phyloP scores from a whole-genome alignment of 2,888 invertebrate genomes.

The Drosophila quasianomalipes region DNA sequence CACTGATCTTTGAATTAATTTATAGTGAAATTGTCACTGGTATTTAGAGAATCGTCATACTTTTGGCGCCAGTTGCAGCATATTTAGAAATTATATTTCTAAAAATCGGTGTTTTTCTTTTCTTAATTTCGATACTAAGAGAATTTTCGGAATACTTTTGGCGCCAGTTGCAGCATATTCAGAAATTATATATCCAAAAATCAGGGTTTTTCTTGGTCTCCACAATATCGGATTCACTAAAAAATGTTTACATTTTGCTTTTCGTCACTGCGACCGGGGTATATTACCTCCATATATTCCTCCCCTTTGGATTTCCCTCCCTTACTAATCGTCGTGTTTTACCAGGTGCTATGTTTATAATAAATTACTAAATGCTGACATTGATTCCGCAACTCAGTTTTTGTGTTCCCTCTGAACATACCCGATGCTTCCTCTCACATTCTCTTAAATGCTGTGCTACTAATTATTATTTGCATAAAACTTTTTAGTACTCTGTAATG shows the following conservation, averaged over 20 bases:
- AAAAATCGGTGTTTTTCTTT: not conserved
- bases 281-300: not conserved
- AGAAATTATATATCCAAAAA: too few species aligned
- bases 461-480: not conserved
- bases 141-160: too few species aligned
- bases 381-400: not conserved
- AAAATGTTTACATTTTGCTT: not conserved
- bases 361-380: not conserved
- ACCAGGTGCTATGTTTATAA: not conserved
- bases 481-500: not conserved
- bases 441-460: not conserved
- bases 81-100: not conserved
- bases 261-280: accelerated
- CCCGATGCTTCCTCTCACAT: not conserved
- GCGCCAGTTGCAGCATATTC: too few species aligned
- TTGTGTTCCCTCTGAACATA: not conserved
- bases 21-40: conserved; percentile 18
- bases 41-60: not conserved
- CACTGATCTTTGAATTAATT: conserved; percentile 50
- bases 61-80: too few species aligned
- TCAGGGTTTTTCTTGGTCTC: too few species aligned
- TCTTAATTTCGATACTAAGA: not conserved
- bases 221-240: too few species aligned
- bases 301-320: not conserved
- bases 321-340: not conserved